A percentile compares a stretch with the other conserved stretches of the same genome.
phyloP scores from a whole-genome alignment of 1,140 invertebrate genomes.

The Odontomachus brunneus region DNA sequence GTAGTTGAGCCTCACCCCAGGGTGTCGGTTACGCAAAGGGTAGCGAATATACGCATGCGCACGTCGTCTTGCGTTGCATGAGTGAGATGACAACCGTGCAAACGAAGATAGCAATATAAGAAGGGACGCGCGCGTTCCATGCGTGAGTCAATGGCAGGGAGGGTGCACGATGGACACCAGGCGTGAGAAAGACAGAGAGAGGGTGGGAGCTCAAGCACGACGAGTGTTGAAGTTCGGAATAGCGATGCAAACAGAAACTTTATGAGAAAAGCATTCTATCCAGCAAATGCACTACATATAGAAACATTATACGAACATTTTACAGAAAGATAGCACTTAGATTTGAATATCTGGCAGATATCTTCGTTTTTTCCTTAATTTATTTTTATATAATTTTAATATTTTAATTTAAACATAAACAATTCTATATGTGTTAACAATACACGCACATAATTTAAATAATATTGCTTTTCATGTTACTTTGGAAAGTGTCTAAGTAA shows the following conservation, averaged over 20 bases:
- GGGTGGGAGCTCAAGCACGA: background rate
- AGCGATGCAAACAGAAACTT: conserved; percentile 17
- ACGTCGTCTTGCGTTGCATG: too few relatives aligned
- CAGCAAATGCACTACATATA: background rate
- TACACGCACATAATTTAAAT: too few relatives aligned
- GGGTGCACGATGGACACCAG: too few relatives aligned
- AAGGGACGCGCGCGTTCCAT: conserved; percentile 12
- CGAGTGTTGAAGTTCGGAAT: conserved; percentile 23
- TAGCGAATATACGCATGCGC: background rate
- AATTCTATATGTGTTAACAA: background rate
- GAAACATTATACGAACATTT: too few relatives aligned
- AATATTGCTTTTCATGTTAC: background rate
- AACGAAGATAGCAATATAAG: background rate
- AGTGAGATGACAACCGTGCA: background rate
- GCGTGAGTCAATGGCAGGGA: too few relatives aligned
- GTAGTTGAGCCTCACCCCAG: conserved; percentile 10
- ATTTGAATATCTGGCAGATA: too few relatives aligned
- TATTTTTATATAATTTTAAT: background rate
- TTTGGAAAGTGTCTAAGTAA: background rate
- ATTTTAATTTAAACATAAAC: background rate
- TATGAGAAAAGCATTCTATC: background rate
- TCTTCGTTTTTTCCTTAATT: too few relatives aligned
- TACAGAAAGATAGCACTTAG: too few relatives aligned
- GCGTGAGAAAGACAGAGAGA: conserved; percentile 6
- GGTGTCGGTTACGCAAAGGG: conserved; percentile 10